phyloP scores from a whole-genome alignment of 2,797 vertebrate genomes.

The Tokudaia tokunoshimensis region DNA sequence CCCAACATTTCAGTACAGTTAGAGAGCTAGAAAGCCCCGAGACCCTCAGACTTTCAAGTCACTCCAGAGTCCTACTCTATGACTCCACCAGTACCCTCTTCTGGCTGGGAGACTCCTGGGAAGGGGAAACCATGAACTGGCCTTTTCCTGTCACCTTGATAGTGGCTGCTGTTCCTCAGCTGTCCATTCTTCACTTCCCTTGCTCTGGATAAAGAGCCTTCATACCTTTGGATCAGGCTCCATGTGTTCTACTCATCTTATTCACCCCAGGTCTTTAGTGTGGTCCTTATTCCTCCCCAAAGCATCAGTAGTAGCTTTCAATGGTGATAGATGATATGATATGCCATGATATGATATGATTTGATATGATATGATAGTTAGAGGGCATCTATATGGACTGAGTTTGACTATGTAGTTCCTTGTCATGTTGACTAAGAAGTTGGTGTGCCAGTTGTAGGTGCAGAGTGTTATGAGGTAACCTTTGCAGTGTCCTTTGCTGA shows the following conservation, averaged over 20 bases:
- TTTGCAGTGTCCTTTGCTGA: neutral
- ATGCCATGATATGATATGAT: too few species aligned
- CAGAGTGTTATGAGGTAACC: accelerated
- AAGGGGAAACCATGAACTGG: neutral
- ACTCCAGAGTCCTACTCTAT: too few species aligned
- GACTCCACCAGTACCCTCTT: too few species aligned
- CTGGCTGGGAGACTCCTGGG: too few species aligned
- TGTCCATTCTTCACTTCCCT: too few species aligned
- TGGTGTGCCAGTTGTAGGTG: neutral
- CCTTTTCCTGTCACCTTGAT: neutral
- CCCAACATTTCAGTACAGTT: too few species aligned
- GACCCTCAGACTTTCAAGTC: too few species aligned
- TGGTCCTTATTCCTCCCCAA: neutral
- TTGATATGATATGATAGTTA: neutral
- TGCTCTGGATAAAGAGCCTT: too few species aligned
- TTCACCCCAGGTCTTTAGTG: neutral
- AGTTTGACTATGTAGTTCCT: neutral
- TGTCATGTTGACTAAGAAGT: too few species aligned
- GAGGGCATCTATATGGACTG: neutral
- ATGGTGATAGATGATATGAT: neutral
- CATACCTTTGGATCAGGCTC: neutral
- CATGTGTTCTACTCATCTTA: neutral
- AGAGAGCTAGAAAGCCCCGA: too few species aligned
- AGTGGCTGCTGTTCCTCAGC: neutral
- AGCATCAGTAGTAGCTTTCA: neutral